A percentile compares a stretch with the other conserved stretches of the same genome.
These are phyloP conservation scores for Papilio machaon DNA, from an alignment of 1,140 invertebrate genomes.

Conservation along the genomic window DNA sequence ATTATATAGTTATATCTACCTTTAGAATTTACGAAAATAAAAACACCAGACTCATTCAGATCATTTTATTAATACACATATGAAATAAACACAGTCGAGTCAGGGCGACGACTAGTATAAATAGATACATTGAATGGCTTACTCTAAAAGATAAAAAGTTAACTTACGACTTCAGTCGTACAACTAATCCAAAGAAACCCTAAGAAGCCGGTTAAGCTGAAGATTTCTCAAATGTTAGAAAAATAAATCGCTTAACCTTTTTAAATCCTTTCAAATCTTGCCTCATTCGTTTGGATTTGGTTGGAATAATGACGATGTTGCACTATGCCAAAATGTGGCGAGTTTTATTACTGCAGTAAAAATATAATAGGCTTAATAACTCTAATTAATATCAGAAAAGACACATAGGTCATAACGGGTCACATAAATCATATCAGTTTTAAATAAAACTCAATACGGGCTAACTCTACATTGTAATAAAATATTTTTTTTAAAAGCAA, in stretches of 20 bases:
- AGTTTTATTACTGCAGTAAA: conserved; percentile 19
- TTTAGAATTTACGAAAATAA: too few species aligned
- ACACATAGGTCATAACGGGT: background rate
- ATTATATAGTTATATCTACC: too few species aligned
- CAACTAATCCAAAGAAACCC: conserved; percentile 9
- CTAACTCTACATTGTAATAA: background rate
- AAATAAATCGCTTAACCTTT: conserved; percentile 22
- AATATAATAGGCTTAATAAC: conserved; percentile 13
- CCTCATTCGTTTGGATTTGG: conserved; percentile 16
- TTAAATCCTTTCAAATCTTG: conserved; percentile 11
- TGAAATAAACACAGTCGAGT: too few species aligned
- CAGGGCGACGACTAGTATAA: background rate
- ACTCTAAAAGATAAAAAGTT: background rate
- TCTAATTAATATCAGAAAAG: conserved; percentile 10
- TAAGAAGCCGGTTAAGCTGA: conserved; percentile 4
- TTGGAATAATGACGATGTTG: background rate
- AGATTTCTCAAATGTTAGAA: conserved; percentile 4
- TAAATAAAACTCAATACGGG: background rate
- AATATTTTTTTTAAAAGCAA: background rate
- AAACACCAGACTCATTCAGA: too few species aligned
- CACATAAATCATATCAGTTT: background rate
- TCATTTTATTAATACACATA: too few species aligned
- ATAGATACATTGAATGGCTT: background rate
- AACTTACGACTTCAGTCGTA: background rate
- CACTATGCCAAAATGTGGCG: conserved; percentile 7